phyloP scores from a whole-genome alignment of 2,113 vertebrate genomes.

The Rhombomys opimus region DNA sequence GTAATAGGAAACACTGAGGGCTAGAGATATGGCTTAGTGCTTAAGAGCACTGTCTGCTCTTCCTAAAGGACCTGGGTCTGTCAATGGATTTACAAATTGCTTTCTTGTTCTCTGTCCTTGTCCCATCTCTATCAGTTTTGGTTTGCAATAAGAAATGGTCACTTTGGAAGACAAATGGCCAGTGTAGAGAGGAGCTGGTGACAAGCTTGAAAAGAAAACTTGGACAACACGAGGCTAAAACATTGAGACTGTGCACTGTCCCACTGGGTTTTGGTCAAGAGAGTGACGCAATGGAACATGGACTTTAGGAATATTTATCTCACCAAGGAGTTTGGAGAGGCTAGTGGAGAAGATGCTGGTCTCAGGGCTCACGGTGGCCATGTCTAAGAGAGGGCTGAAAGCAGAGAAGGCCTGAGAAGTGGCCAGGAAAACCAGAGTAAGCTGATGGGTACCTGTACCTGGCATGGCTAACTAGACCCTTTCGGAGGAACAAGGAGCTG shows the following conservation, averaged over 20 bases:
- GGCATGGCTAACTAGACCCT: background rate
- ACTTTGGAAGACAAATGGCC: background rate
- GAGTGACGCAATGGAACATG: background rate
- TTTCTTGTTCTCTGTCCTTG: background rate
- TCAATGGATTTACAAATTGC: background rate
- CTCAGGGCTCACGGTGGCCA: background rate
- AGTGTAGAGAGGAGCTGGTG: background rate
- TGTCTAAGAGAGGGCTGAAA: background rate
- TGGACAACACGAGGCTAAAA: background rate
- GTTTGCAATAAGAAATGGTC: background rate
- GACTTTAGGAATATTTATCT: background rate
- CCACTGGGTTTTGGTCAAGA: background rate
- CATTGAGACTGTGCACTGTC: background rate
- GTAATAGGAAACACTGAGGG: background rate
- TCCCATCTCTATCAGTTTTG: background rate
- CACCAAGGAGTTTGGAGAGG: background rate
- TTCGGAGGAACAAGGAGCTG: background rate
- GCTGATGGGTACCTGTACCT: background rate
- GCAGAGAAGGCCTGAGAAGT: background rate
- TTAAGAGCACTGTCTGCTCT: no score
- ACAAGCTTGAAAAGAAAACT: background rate
- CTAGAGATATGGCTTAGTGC: no score
- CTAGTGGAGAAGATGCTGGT: background rate
- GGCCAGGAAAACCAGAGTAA: background rate
- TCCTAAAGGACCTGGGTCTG: background rate